These are phyloP conservation scores for Tyrannus savana DNA, from an alignment of 2,113 vertebrate species.

Conservation along the genomic window DNA sequence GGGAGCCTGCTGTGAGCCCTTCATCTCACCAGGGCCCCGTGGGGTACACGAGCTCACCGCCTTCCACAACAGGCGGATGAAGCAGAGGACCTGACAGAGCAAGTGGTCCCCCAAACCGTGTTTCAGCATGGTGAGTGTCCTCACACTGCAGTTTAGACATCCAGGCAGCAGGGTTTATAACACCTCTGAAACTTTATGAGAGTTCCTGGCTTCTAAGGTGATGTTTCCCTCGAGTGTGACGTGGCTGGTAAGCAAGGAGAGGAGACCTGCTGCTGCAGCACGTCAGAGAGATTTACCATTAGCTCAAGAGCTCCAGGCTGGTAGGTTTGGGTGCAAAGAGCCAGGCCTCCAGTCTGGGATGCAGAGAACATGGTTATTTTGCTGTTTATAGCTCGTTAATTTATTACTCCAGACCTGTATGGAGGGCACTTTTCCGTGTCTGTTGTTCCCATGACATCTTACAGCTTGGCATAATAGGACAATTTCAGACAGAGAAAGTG, in stretches of 20 bases:
- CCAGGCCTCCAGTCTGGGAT: background rate
- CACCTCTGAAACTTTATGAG: background rate
- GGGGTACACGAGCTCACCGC: background rate
- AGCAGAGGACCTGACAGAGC: background rate
- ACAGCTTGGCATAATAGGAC: background rate
- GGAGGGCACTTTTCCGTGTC: background rate
- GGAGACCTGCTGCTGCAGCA: background rate
- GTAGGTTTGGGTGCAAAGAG: background rate
- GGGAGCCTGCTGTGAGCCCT: background rate
- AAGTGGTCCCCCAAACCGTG: background rate
- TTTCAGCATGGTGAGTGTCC: background rate
- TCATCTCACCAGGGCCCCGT: background rate
- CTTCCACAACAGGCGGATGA: background rate
- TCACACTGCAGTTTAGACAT: background rate
- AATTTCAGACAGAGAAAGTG: background rate
- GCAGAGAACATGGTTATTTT: background rate
- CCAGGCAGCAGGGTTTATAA: background rate
- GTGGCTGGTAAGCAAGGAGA: background rate
- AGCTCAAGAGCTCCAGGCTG: background rate
- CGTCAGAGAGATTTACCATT: background rate
- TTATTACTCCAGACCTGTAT: background rate
- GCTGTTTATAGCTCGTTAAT: constrained; percentile 34
- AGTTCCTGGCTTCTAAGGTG: background rate
- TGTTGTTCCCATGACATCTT: background rate
- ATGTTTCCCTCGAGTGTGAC: background rate